Percentiles rank a stretch among this genome's conserved stretches.
Evolutionary conservation across 1,140 invertebrate species (phyloP).

Genomic region (Spodoptera litura): DNA sequence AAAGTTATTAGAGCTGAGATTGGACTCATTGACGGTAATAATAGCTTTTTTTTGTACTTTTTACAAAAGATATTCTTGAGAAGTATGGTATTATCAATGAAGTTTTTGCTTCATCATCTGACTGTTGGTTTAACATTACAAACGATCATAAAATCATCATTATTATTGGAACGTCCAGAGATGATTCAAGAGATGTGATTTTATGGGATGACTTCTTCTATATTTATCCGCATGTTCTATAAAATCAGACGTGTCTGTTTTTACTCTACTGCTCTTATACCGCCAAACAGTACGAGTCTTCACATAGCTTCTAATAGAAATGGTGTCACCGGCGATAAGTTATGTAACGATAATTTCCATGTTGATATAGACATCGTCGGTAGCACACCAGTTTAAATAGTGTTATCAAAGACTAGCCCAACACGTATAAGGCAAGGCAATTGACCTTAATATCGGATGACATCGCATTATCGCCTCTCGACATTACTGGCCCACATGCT

Average conservation of each 20-base stretch:
- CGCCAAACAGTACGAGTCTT: slow-evolving; percentile 12
- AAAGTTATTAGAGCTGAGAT: slow-evolving; percentile 37
- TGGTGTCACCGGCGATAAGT: slow-evolving; percentile 48
- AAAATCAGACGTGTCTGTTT: background rate
- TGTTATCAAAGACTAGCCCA: slow-evolving; percentile 72
- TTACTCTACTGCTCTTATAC: background rate
- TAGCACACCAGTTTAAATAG: slow-evolving; percentile 61
- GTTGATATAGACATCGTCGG: slow-evolving; percentile 50
- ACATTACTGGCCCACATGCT: slow-evolving; percentile 49
- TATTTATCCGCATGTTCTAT: background rate
- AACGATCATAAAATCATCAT: background rate
- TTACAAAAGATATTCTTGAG: background rate
- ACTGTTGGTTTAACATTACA: background rate
- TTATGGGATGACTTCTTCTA: background rate
- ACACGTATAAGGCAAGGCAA: slow-evolving; percentile 63
- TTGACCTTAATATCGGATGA: slow-evolving; percentile 76
- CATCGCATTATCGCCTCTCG: slow-evolving; percentile 65
- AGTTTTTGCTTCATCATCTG: slow-evolving; percentile 3
- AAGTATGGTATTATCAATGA: background rate
- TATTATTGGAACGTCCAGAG: too few species aligned
- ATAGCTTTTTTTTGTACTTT: slow-evolving; percentile 17
- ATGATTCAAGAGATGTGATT: too few species aligned
- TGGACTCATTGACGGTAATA: slow-evolving; percentile 45
- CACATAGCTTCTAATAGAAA: slow-evolving; percentile 42
- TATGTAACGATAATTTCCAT: slow-evolving; percentile 50